Conservation (phyloP, 2,113 vertebrate genomes). For the Xenopus laevis region DNA sequence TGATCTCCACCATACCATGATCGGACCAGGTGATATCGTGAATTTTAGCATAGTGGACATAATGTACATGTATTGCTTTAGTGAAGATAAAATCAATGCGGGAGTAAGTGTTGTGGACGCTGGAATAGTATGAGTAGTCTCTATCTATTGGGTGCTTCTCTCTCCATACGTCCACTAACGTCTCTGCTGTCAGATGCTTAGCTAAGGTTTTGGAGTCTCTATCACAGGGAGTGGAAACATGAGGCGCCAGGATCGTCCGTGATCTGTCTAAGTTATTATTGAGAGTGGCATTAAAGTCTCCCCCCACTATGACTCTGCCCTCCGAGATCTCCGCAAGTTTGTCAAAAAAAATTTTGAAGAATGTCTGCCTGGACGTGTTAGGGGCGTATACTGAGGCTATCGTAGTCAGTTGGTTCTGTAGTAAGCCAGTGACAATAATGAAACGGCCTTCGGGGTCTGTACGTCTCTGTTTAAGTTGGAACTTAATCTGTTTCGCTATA, state of each 20-base stretch:
- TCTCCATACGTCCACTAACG: too few species aligned
- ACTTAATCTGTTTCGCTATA: neutral
- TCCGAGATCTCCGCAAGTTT: neutral
- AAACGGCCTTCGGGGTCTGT: neutral
- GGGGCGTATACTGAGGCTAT: neutral
- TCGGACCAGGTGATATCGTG: neutral
- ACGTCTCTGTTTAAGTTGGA: neutral
- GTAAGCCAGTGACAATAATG: neutral
- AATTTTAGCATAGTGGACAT: neutral
- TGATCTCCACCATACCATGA: too few species aligned
- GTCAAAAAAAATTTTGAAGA: neutral
- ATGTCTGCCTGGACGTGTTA: neutral
- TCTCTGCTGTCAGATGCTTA: too few species aligned
- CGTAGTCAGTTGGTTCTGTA: too few species aligned
- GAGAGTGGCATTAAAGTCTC: too few species aligned
- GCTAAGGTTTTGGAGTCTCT: neutral
- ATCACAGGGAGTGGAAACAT: fast-evolving
- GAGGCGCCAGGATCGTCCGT: too few species aligned
- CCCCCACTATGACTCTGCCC: neutral
- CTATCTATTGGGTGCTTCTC: too few species aligned
- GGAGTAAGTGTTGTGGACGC: too few species aligned
- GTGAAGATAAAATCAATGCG: too few species aligned
- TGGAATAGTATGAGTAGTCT: too few species aligned
- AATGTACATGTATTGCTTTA: neutral
- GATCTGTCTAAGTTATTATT: too few species aligned